Evolutionary conservation across 2,888 invertebrate species (phyloP).

Genomic region (Lasioglossum pauxillum): DNA sequence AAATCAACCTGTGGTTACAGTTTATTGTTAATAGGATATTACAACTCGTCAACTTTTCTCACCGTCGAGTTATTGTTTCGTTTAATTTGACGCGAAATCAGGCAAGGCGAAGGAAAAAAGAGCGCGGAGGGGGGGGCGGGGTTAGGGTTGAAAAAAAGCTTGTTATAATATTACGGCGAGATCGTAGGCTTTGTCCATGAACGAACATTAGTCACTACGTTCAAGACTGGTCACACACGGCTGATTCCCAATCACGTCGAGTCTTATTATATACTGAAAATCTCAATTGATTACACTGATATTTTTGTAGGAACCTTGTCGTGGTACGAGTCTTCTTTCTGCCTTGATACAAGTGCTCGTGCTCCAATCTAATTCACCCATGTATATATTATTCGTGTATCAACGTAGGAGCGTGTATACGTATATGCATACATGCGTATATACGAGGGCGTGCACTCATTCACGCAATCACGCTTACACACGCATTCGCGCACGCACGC

Average conservation of each 20-base stretch:
- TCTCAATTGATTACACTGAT: conserved; percentile 77
- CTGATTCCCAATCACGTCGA: conserved; percentile 70
- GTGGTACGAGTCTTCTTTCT: conserved; percentile 78
- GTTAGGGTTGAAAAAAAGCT: background rate
- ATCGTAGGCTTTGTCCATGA: conserved; percentile 63
- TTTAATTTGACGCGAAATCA: conserved; percentile 39
- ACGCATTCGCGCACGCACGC: background rate
- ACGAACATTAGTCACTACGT: conserved; percentile 76
- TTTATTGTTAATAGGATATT: conserved; percentile 32
- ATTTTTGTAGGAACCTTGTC: conserved; percentile 81
- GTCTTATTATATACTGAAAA: conserved; percentile 72
- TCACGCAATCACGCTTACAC: background rate
- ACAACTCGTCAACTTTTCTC: conserved; percentile 44
- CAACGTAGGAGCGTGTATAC: background rate
- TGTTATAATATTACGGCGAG: conserved; percentile 39
- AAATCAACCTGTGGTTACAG: conserved; percentile 23
- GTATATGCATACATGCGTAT: background rate
- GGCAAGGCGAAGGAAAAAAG: background rate
- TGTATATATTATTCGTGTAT: conserved; percentile 4
- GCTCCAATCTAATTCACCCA: conserved; percentile 10
- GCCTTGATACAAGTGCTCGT: conserved; percentile 70
- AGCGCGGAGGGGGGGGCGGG: background rate
- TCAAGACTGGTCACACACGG: conserved; percentile 75
- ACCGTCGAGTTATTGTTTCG: conserved; percentile 21
- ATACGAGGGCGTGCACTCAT: background rate